Evolutionary conservation across 2,113 vertebrate species (phyloP).

Genomic region (Chamaetylas fuelleborni): DNA sequence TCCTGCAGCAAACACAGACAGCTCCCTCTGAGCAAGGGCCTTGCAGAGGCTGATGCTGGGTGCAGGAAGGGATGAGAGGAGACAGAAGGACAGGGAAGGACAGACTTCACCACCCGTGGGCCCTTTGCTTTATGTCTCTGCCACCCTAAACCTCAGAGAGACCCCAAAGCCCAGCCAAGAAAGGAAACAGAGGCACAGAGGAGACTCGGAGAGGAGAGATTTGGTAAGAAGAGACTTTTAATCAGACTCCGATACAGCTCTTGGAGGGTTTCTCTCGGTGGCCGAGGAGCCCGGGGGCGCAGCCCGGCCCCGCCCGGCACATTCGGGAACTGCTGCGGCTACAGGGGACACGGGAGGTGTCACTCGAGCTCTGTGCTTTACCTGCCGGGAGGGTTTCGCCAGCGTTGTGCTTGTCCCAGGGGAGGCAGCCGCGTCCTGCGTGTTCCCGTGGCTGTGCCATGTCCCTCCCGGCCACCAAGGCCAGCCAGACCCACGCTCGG

Average conservation of each 20-base stretch:
- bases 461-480: neutral
- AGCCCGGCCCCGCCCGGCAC: slow-evolving; percentile 4
- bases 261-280: slow-evolving; percentile 1
- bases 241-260: slow-evolving; percentile 57
- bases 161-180: neutral
- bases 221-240: slow-evolving; percentile 78
- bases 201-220: slow-evolving; percentile 37
- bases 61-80: neutral
- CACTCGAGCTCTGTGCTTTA: slow-evolving; percentile 22
- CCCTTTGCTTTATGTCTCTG: neutral
- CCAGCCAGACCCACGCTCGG: neutral
- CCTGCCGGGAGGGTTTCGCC: slow-evolving; percentile 1
- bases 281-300: slow-evolving; percentile 15
- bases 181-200: slow-evolving; percentile 18
- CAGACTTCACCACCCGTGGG: accelerated
- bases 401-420: neutral
- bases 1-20: neutral
- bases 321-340: neutral
- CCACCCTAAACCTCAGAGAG: neutral
- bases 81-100: neutral
- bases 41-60: neutral
- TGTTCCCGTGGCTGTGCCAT: accelerated
- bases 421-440: neutral
- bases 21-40: accelerated
- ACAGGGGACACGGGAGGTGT: neutral